Base-by-base conservation (phyloP, 2,888 invertebrate genomes). In the Caenorhabditis sp. region DNA sequence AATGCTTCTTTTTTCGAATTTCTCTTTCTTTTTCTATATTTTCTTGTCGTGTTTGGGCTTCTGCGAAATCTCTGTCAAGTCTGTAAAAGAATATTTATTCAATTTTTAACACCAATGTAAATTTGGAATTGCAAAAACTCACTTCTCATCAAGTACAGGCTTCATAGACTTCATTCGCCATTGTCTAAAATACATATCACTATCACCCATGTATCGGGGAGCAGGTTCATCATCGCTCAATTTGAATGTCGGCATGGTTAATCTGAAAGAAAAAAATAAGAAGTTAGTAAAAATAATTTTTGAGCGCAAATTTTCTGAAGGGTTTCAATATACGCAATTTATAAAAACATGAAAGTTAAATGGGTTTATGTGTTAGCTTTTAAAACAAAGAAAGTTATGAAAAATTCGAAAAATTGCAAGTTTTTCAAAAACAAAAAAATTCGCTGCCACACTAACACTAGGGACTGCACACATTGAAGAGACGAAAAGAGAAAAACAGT, bases 181-280 rank as follows among this genome's bases (percentile, higher is more conserved):
- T 20, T 69, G 69, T 25, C 69, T 23, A 21, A 69, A 69, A 52
- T 61, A 69, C 69, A 69, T 69, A 27, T 69, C 70, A 49, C 59
- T 63, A 49, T 70, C 70, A n/a, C 70, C 70, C n/a, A 59, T 60
- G 31, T 62, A 70, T 7, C 56, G 54, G 0, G 23, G 1, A 17
- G 36, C 23, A 1, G 54, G 58, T 23, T 70, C 70, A 43, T 66
- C 59, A 10, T 70, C 70, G 56, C 62, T 59, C 1, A 70, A 43
- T 26, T 66, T 67, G 27, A 71, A 71, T 38, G 70, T 71, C 50
- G 70, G 70, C 70, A 71, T 70, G 20, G 20, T 56, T 21, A 36
- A 17, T 25, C 53, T 36, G 25, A 53, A 59, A 21, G 23, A 26
- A 54, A 59, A 53, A 59, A 38, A 14, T 36, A 17, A 53, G 36